A percentile compares a stretch with the other conserved stretches of the same genome.
Conservation (phyloP, 2,888 invertebrate genomes). For the Stramonita haemastoma region DNA sequence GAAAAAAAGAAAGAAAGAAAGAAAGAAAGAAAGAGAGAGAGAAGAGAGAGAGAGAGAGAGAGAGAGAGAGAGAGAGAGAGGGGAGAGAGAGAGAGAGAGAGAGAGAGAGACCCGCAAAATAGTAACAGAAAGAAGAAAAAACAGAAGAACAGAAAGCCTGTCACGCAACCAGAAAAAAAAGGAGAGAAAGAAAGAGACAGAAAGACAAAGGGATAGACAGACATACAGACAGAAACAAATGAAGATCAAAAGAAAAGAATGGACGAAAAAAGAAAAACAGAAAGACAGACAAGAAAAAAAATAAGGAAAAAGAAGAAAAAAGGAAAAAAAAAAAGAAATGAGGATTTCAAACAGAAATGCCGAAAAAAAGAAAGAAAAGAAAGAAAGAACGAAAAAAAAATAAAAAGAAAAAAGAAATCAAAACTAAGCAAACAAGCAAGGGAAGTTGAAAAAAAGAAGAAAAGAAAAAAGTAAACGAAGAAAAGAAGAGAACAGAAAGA, state of each 20-base stretch:
- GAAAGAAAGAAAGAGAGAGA: not conserved
- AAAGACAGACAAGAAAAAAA: not conserved
- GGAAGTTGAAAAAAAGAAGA: no score
- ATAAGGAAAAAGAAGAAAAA: not conserved
- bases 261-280: no score
- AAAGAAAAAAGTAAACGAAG: no score
- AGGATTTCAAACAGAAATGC: not conserved
- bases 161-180: not conserved
- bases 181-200: not conserved
- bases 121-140: not conserved
- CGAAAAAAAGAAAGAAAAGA: not conserved
- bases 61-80: not conserved
- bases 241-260: no score
- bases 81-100: not conserved
- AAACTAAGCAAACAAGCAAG: no score
- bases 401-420: no score
- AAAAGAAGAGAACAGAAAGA: no score
- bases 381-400: no score
- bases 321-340: not conserved
- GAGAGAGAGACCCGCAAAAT: not conserved
- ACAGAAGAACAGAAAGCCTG: not conserved
- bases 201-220: not conserved
- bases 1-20: not conserved
- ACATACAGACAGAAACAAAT: no score
- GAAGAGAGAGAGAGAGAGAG: no score